Evolutionary conservation across 1,140 invertebrate species (phyloP).

Genomic region (Parapsyche elsis): DNA sequence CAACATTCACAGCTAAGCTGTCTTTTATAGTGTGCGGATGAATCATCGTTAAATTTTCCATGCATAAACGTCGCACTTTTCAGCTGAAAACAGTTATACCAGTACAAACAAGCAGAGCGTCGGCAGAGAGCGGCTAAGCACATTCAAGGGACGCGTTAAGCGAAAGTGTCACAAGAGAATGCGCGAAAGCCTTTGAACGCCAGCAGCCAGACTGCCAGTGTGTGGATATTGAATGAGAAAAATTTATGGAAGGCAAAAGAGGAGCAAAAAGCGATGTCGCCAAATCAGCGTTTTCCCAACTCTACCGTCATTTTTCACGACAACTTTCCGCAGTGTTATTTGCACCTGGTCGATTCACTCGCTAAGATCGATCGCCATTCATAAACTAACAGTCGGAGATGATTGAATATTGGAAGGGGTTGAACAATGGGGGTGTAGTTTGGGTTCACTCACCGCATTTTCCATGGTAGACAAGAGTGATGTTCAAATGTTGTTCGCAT

Average conservation of each 20-base stretch:
- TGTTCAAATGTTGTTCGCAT: constrained; percentile 78
- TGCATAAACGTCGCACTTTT: too few species aligned
- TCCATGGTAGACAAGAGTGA: constrained; percentile 85
- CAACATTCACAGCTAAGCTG: too few species aligned
- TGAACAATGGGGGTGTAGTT: constrained; percentile 13
- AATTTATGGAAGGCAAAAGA: constrained; percentile 11
- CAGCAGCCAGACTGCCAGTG: neutral
- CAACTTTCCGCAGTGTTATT: neutral
- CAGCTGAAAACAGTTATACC: too few species aligned
- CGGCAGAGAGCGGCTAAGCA: neutral
- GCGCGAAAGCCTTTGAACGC: neutral
- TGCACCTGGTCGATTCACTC: neutral
- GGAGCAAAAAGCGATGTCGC: constrained; percentile 3
- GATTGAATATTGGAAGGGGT: neutral
- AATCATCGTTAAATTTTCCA: neutral
- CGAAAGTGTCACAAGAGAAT: neutral
- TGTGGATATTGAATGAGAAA: constrained; percentile 23
- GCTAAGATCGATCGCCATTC: neutral
- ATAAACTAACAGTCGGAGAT: neutral
- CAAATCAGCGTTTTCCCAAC: constrained; percentile 5
- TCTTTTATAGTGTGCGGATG: neutral
- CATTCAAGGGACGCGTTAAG: constrained; percentile 10
- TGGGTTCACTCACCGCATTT: constrained; percentile 83
- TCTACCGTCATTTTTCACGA: neutral
- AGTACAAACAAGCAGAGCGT: neutral